Conservation (phyloP, 2,888 invertebrate genomes). For the Xestia xanthographa region DNA sequence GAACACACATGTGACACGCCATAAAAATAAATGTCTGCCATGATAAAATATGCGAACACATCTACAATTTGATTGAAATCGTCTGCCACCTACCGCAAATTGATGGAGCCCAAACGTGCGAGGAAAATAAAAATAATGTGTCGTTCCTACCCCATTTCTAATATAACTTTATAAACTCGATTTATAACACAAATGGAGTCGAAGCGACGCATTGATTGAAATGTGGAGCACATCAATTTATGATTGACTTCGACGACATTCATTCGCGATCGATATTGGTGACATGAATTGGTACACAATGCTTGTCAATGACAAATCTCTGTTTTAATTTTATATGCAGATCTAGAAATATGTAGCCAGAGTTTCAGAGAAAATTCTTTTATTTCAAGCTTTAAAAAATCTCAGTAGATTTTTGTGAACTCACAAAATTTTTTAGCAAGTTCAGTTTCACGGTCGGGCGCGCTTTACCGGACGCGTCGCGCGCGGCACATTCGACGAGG, state of each 20-base stretch:
- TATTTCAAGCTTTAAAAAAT: conserved; percentile 5
- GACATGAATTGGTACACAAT: conserved; percentile 20
- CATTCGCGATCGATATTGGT: conserved; percentile 31
- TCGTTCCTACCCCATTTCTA: conserved; percentile 63
- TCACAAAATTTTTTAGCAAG: conserved; percentile 27
- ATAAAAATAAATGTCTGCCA: conserved; percentile 28
- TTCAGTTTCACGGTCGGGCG: conserved; percentile 48
- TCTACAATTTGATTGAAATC: conserved; percentile 66
- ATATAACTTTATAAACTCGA: conserved; percentile 69
- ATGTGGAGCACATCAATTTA: conserved; percentile 60
- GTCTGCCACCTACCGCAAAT: conserved; percentile 59
- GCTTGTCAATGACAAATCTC: neutral
- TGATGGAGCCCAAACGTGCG: conserved; percentile 66
- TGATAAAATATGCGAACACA: conserved; percentile 56
- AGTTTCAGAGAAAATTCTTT: neutral
- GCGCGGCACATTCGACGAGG: no score
- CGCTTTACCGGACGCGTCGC: conserved; percentile 14
- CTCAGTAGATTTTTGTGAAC: conserved; percentile 3
- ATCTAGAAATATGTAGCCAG: neutral
- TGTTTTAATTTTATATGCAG: neutral
- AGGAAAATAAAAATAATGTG: conserved; percentile 65
- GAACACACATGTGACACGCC: conserved; percentile 4
- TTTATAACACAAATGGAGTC: conserved; percentile 62
- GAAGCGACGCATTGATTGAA: conserved; percentile 63
- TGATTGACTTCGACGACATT: conserved; percentile 49